Evolutionary conservation across 2,113 vertebrate genomes (phyloP), one percentile per base, ranked within the genome.

Genomic region (Onychorhynchus coronatus): DNA sequence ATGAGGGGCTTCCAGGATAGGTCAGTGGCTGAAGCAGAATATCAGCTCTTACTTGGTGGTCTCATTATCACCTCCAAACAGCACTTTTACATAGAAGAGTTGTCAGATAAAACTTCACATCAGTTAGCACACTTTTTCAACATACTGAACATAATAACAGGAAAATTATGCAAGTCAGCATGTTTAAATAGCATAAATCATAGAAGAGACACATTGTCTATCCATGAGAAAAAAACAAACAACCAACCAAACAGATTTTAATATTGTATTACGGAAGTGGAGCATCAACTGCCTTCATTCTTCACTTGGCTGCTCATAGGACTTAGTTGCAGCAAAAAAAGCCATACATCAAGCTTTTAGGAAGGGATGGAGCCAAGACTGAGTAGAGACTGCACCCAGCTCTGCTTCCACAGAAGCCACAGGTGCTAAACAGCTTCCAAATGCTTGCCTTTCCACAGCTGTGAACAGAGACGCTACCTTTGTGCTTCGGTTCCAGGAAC

Each of bases 381-480:
- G 22, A 30, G 6, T 12, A 28, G 35, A 21, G 25, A 59, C 75
- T 47, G 9, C 31, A 3, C n/a, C 72, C 21, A 33, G 28, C 35
- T 73, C 46, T 5, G 1, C 11, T 67, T 65, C 44, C 62, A 56
- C 62, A 55, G 52, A 55, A 85, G 73, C 39, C 1, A 0, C 65
- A 52, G 75, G 27, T 88, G 58, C 66, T 79, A 8, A 73, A 24
- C 28, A 35, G 9, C 3, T 3, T 76, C 52, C 58, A 35, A 66
- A 52, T 35, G 5, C n/a, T 78, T 12, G 0, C 2, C 3, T 63
- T 93, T 91, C 82, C 24, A 49, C 62, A 44, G 66, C 78, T 68
- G 37, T 39, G 50, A 68, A 37, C 0, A 0, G 53, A 90, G 71
- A 72, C 1, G 1, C 11, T 46, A 11, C 63, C 44, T 76, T 72